Percentiles rank a stretch among this genome's conserved stretches.
Evolutionary conservation across 35 echinoderm and acorn worm genomes (phyloP).

Genomic region (Holothuria glaberrima): DNA sequence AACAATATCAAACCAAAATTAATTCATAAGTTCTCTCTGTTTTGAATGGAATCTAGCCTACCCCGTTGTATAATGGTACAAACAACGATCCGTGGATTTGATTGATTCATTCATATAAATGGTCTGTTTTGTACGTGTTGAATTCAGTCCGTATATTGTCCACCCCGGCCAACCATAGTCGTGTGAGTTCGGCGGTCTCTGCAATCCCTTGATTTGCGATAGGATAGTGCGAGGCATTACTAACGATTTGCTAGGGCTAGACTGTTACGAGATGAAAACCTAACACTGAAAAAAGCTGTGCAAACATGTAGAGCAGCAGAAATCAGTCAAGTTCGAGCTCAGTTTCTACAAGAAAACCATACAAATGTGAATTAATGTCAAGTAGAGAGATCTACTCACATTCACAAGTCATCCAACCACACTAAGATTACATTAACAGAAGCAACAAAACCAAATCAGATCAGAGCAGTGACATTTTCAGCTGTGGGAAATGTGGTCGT

Average conservation of each 20-base stretch:
- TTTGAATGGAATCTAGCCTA: no score
- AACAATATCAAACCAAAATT: no score
- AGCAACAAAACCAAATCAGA: no score
- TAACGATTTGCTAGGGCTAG: neutral
- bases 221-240: neutral
- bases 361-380: neutral
- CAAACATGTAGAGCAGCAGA: conserved; percentile 1
- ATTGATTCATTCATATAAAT: no score
- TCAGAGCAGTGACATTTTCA: neutral
- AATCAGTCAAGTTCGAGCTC: neutral
- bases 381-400: neutral
- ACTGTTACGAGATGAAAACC: conserved; percentile 2
- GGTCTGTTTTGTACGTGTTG: no score
- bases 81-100: no score
- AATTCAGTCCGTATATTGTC: no score
- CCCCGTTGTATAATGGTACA: no score
- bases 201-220: neutral
- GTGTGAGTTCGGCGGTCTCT: conserved; percentile 34
- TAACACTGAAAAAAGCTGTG: conserved; percentile 17
- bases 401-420: no score
- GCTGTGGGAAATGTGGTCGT: neutral
- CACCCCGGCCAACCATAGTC: neutral
- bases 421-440: no score
- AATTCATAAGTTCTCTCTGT: no score
- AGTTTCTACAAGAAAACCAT: neutral